phyloP scores from a whole-genome alignment of 1,140 invertebrate species.

The Bemisia tabaci region DNA sequence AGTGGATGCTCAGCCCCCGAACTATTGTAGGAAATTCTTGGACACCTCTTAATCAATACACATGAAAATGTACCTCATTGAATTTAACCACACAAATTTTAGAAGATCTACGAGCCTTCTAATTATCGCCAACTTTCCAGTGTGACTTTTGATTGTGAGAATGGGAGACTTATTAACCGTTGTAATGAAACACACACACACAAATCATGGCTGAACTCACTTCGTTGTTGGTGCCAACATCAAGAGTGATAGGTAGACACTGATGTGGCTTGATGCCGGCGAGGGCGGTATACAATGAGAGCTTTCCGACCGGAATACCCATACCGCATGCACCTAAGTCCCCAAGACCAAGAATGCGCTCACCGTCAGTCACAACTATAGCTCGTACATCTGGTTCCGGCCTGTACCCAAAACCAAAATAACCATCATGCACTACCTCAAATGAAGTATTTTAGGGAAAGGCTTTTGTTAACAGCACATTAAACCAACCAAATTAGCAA shows the following conservation, averaged over 20 bases:
- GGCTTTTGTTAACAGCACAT: too few relatives aligned
- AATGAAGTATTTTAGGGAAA: background rate
- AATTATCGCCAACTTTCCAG: too few relatives aligned
- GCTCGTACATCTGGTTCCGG: constrained; percentile 84
- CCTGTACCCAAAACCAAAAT: constrained; percentile 42
- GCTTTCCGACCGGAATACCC: constrained; percentile 91
- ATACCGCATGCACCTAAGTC: constrained; percentile 90
- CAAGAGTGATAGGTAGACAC: constrained; percentile 80
- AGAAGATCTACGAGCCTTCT: too few relatives aligned
- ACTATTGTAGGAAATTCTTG: too few relatives aligned
- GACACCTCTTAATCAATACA: too few relatives aligned
- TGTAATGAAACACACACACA: too few relatives aligned
- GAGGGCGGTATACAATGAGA: constrained; percentile 82
- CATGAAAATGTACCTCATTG: too few relatives aligned
- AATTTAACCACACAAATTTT: too few relatives aligned
- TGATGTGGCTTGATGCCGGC: constrained; percentile 88
- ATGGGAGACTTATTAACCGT: too few relatives aligned
- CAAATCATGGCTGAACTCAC: constrained; percentile 35
- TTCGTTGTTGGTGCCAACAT: constrained; percentile 86
- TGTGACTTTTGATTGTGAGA: too few relatives aligned
- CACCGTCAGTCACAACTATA: constrained; percentile 90
- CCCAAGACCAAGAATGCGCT: constrained; percentile 84
- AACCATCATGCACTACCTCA: constrained; percentile 7
- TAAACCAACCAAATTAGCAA: too few relatives aligned
- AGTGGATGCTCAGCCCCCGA: too few relatives aligned